Conservation (phyloP, 2,888 invertebrate species). For the Actias luna region DNA sequence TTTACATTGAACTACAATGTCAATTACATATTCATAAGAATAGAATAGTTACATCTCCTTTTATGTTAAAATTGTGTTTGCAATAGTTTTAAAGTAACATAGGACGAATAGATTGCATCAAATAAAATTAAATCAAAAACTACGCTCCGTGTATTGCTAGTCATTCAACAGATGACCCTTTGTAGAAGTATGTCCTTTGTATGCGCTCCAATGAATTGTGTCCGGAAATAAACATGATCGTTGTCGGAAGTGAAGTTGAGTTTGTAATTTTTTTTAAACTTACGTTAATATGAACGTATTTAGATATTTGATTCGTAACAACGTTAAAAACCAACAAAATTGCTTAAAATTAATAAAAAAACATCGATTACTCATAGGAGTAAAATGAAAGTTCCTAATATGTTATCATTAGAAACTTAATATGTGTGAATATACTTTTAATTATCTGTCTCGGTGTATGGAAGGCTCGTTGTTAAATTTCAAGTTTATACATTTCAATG, state of each 20-base stretch:
- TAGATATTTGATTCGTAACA: no score
- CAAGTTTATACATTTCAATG: neutral
- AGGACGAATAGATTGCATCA: neutral
- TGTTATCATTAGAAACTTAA: no score
- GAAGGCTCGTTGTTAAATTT: neutral
- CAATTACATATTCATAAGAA: no score
- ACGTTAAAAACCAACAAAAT: no score
- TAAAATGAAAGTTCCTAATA: no score
- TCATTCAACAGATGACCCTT: constrained; percentile 1
- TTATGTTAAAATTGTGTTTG: neutral
- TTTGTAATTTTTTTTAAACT: constrained; percentile 3
- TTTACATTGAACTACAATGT: no score
- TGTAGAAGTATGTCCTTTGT: constrained; percentile 17
- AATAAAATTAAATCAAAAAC: neutral
- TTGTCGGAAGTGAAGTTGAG: constrained; percentile 55
- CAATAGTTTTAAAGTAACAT: neutral
- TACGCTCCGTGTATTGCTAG: neutral
- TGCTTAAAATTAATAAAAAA: no score
- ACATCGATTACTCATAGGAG: no score
- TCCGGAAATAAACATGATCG: constrained; percentile 69
- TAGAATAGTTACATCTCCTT: no score
- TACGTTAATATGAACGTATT: neutral
- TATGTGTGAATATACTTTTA: no score
- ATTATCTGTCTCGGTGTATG: neutral
- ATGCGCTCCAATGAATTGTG: constrained; percentile 48